These are phyloP conservation scores for Falco berigora DNA, from an alignment of 2,797 vertebrate genomes.

Conservation along the genomic window DNA sequence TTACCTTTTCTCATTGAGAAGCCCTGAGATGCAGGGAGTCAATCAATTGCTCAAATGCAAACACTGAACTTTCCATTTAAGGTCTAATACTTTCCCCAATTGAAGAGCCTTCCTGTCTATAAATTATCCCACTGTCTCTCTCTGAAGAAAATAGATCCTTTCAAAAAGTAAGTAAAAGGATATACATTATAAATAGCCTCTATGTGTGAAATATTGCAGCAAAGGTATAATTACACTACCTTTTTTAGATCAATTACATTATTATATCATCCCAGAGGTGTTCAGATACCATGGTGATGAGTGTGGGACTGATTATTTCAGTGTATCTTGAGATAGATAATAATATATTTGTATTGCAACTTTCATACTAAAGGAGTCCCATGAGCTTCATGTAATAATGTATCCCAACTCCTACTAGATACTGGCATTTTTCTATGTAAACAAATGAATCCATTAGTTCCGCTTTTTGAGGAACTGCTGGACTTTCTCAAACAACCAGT, in stretches of 20 bases:
- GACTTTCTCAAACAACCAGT: background rate
- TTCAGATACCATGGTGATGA: slow-evolving; percentile 18
- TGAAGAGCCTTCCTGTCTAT: background rate
- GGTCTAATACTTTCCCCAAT: background rate
- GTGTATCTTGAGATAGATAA: background rate
- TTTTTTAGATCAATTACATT: slow-evolving; percentile 35
- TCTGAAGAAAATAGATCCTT: slow-evolving; percentile 19
- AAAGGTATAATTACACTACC: slow-evolving; percentile 28
- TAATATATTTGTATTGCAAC: slow-evolving; percentile 15
- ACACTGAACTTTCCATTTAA: background rate
- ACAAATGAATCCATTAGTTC: background rate
- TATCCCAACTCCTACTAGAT: background rate
- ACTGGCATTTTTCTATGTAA: background rate
- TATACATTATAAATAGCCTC: background rate
- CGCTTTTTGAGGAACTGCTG: background rate
- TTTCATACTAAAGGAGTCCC: background rate
- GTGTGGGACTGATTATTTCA: background rate
- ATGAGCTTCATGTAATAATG: background rate
- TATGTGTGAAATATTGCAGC: background rate
- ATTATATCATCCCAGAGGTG: slow-evolving; percentile 17
- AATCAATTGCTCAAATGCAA: background rate
- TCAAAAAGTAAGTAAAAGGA: background rate
- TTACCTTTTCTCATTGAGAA: background rate
- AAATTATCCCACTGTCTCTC: background rate
- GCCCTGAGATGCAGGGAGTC: background rate